Conservation (phyloP, 2,888 invertebrate genomes). For the Charanyca ferruginea region DNA sequence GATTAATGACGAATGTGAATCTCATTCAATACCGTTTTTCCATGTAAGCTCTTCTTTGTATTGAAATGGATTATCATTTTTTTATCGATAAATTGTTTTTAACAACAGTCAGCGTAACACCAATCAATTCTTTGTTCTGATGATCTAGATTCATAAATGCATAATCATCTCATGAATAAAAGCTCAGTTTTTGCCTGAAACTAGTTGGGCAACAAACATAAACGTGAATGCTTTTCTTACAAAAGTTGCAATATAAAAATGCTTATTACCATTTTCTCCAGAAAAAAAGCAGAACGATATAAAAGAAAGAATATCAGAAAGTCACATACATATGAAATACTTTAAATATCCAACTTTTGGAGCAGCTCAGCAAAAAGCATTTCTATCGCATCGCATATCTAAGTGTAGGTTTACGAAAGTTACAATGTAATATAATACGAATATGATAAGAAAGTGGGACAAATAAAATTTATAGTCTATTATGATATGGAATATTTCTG, state of each 20-base stretch:
- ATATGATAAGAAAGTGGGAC: conserved; percentile 49
- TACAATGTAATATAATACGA: conserved; percentile 36
- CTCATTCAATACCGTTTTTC: conserved; percentile 22
- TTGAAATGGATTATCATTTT: conserved; percentile 15
- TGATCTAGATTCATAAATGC: neutral
- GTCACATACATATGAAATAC: conserved; percentile 14
- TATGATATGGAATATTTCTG: conserved; percentile 56
- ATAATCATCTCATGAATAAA: neutral
- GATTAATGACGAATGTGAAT: conserved; percentile 48
- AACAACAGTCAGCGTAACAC: neutral
- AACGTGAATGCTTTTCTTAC: conserved; percentile 6
- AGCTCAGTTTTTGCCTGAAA: neutral
- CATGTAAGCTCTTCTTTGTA: conserved; percentile 9
- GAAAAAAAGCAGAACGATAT: neutral
- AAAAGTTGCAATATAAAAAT: conserved; percentile 21
- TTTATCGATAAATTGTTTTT: conserved; percentile 16
- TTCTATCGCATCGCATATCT: conserved; percentile 34
- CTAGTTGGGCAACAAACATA: neutral
- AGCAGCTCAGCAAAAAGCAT: conserved; percentile 27
- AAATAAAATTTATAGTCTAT: conserved; percentile 65
- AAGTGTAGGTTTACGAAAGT: conserved; percentile 35
- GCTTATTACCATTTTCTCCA: neutral
- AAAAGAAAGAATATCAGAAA: conserved; percentile 17
- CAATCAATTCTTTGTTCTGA: neutral
- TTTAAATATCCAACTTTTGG: conserved; percentile 37